A percentile compares a stretch with the other conserved stretches of the same genome.
phyloP scores from a whole-genome alignment of 1,140 invertebrate species.

The Zaprionus capensis region DNA sequence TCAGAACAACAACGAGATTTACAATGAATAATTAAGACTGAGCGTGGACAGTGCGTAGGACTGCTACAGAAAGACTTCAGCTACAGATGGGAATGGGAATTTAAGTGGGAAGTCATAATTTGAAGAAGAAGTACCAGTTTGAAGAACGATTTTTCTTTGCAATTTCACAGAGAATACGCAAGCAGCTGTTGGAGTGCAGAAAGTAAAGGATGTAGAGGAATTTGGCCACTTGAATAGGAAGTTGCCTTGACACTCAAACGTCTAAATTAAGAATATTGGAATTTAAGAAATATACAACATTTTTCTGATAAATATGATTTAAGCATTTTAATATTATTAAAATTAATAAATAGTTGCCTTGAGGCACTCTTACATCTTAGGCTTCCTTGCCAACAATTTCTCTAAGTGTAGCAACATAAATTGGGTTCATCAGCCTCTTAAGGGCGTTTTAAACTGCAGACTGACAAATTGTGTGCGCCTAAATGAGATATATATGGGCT shows the following conservation, averaged over 20 bases:
- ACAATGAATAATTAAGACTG: slow-evolving; percentile 1
- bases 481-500: background rate
- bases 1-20: background rate
- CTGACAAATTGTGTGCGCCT: background rate
- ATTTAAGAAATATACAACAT: too few relatives aligned
- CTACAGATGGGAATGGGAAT: background rate
- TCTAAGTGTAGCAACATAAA: background rate
- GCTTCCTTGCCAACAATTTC: background rate
- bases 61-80: background rate
- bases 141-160: background rate
- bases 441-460: background rate
- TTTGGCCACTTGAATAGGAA: background rate
- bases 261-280: too few relatives aligned
- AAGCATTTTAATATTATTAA: too few relatives aligned
- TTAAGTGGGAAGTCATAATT: slow-evolving; percentile 25
- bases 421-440: background rate
- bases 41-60: background rate
- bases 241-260: too few relatives aligned
- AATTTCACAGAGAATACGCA: background rate
- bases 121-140: background rate
- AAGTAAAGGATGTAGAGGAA: background rate
- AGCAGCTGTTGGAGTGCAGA: background rate
- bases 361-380: too few relatives aligned
- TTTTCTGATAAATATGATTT: too few relatives aligned
- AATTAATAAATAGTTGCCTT: too few relatives aligned